These are phyloP conservation scores for Itoplectis maculator DNA, from an alignment of 2,888 invertebrate species.

Conservation along the genomic window DNA sequence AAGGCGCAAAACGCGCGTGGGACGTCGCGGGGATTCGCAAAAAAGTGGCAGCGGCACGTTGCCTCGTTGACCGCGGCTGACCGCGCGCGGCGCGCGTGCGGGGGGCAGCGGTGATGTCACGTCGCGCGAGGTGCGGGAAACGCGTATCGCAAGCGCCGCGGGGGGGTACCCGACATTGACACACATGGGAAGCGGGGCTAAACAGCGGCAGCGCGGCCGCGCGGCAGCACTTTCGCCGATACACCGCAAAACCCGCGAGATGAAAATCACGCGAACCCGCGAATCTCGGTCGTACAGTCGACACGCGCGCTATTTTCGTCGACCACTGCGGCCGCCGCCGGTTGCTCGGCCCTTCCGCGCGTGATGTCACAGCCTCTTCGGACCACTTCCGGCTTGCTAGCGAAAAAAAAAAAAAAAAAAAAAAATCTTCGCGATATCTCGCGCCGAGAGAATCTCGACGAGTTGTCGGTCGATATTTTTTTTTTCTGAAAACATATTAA, in stretches of 20 bases:
- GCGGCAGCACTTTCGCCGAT: slow-evolving; percentile 22
- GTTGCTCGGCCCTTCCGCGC: slow-evolving; percentile 22
- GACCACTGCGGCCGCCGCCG: slow-evolving; percentile 9
- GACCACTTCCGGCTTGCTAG: slow-evolving; percentile 52
- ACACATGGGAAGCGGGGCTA: slow-evolving; percentile 33
- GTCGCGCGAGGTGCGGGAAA: slow-evolving; percentile 12
- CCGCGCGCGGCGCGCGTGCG: too few species aligned
- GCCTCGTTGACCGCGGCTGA: slow-evolving; percentile 31
- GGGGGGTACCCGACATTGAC: slow-evolving; percentile 55
- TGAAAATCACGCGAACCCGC: slow-evolving; percentile 50
- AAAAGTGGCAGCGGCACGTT: slow-evolving; percentile 3
- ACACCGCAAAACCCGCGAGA: slow-evolving; percentile 42
- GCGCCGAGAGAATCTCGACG: background rate
- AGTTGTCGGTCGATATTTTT: background rate
- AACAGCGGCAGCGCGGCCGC: too few species aligned
- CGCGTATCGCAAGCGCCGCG: background rate
- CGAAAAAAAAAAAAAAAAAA: too few species aligned
- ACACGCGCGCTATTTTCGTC: slow-evolving; percentile 55
- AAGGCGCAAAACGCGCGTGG: background rate
- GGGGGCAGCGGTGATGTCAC: slow-evolving; percentile 49
- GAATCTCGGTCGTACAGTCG: slow-evolving; percentile 53
- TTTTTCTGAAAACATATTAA: too few species aligned
- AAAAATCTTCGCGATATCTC: background rate
- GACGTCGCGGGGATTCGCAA: slow-evolving; percentile 49
- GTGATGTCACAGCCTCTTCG: slow-evolving; percentile 48